Conservation (phyloP, 2,888 invertebrate genomes). For the Chaetogeoica ovagalla region DNA sequence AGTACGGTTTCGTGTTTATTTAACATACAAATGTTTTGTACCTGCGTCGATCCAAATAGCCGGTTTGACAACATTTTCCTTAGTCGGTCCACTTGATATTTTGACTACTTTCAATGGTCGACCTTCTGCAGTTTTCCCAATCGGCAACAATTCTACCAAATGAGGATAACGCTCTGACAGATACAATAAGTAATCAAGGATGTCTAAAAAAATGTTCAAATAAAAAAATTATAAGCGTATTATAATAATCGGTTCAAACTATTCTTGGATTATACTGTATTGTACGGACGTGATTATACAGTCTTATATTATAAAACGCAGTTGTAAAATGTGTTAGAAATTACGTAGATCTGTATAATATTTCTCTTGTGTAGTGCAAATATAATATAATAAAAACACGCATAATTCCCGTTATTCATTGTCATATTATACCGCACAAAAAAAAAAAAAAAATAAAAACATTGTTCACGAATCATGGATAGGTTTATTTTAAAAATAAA, state of each 20-base stretch:
- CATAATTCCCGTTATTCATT: not conserved
- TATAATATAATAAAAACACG: no score
- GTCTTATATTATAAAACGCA: no score
- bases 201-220: conserved; percentile 62
- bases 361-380: no score
- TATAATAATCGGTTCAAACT: no score
- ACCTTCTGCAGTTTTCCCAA: conserved; percentile 75
- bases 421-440: not conserved
- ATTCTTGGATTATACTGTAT: no score
- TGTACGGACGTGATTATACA: no score
- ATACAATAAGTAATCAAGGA: conserved; percentile 70
- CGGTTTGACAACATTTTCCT: conserved; percentile 63
- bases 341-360: no score
- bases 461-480: no score
- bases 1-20: not conserved
- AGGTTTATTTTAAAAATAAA: no score
- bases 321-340: no score
- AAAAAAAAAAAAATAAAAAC: not conserved
- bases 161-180: conserved; percentile 69
- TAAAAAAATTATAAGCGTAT: not conserved
- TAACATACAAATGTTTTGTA: conserved; percentile 49
- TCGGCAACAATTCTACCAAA: conserved; percentile 69
- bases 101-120: conserved; percentile 72
- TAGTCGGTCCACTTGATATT: conserved; percentile 62
- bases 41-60: conserved; percentile 83